Percentiles rank a stretch among this genome's conserved stretches.
phyloP scores from a whole-genome alignment of 2,888 invertebrate genomes.

The Mycalesis mineus region DNA sequence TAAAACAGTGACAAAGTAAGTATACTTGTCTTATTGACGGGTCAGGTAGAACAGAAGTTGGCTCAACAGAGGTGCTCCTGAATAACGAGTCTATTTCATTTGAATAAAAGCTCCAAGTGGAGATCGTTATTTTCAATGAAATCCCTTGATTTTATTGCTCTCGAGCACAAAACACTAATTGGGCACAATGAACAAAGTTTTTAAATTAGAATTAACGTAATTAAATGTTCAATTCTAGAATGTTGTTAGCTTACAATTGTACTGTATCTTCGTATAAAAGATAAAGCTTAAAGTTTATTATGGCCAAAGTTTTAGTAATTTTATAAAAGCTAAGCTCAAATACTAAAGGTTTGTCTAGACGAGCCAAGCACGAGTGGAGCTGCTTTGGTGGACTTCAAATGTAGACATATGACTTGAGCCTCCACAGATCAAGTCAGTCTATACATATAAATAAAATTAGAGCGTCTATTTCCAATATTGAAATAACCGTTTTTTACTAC shows the following conservation, averaged over 20 bases:
- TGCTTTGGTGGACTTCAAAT: too few relatives aligned
- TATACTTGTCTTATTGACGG: conserved; percentile 5
- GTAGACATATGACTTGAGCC: too few relatives aligned
- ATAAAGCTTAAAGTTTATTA: too few relatives aligned
- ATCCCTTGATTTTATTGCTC: conserved; percentile 32
- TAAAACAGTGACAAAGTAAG: neutral
- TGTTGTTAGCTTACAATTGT: neutral
- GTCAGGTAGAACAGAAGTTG: conserved; percentile 15
- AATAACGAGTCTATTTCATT: conserved; percentile 30
- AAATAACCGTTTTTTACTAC: too few relatives aligned
- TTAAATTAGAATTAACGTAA: neutral
- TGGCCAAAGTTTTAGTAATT: too few relatives aligned
- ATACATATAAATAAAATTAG: too few relatives aligned
- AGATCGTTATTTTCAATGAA: conserved; percentile 46
- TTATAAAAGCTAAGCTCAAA: too few relatives aligned
- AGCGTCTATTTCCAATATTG: too few relatives aligned
- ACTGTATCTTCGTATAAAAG: too few relatives aligned
- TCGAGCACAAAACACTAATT: conserved; percentile 36
- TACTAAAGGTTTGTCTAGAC: too few relatives aligned
- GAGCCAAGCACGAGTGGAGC: too few relatives aligned
- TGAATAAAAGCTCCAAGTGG: conserved; percentile 38
- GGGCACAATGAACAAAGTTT: conserved; percentile 18
- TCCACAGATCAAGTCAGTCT: too few relatives aligned
- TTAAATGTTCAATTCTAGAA: neutral
- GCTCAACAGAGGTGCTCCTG: conserved; percentile 17